Base-by-base conservation (phyloP, 2,797 vertebrate species). In the Pteropus rufus region DNA sequence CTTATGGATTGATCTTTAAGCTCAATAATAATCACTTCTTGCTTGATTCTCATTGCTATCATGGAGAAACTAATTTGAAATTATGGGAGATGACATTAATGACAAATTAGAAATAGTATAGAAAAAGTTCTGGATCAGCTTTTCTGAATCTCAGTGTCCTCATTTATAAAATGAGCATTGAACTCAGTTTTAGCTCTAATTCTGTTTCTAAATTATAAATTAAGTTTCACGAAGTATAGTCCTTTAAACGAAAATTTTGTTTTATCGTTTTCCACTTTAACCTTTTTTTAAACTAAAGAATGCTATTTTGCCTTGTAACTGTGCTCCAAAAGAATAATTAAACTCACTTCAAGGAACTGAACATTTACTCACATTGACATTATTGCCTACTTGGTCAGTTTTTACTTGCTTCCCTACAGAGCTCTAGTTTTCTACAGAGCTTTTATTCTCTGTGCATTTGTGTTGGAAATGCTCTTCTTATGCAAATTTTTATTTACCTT, bases 21-120 rank as follows among this genome's bases (percentile, higher is more conserved):
- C 64, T 86, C 10, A 2, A 11, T 84, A 69, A 65, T 93, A 80
- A 80, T 90, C 64, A 90, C 9, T 84, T 41, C n/a, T 87, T 31
- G 49, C 46, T 93, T 81, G 67, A 93, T 54, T 96, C 24, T 96
- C n/a, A 69, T 94, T 94, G 89, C 58, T 89, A 0, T 87, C 31
- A 41, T 41, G 52, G 31, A 77, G 93, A 95, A 89, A 58, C 49
- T 65, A 73, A 89, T 89, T 84, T 96, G 56, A 83, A 96, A 88
- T 87, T 80, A 79, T 69, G 80, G 24, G 39, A 75, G 41, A 14
- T 90, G 6, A 62, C 41, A 10, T 86, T 94, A 88, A 95, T 89
- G 64, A 73, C 29, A 95, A 83, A 79, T 83, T 75, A 94, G 36
- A 93, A 65, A 60, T 89, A 88, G n/a, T 19, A 69, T 39, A 31